Base-by-base conservation (phyloP, 1,140 invertebrate species). In the Penaeus vannamei region DNA sequence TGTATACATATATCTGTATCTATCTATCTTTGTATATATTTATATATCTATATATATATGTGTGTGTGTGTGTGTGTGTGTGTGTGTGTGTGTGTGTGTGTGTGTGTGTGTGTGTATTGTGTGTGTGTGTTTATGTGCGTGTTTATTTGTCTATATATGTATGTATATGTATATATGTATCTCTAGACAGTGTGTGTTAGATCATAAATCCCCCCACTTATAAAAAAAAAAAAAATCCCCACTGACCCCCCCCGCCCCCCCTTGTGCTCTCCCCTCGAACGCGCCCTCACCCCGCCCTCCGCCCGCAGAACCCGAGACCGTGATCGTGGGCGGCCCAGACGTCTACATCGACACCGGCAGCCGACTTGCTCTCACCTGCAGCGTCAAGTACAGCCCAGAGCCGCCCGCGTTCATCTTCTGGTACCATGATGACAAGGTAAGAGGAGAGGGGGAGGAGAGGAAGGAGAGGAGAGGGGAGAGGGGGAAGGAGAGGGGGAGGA, bases 351-450 rank as follows among this genome's bases (percentile, higher is more conserved):
- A 97, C 93, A 95, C 96, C 88, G 97, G 97, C 81, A 97, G 97
- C 92, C 97, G 97, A 91, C 98, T 98, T 93, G 98, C 98, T 94
- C 94, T 98, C 90, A 98, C 97, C 77, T 98, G 97, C 93, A 95
- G 97, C 87, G 97, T 98, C 90, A 94, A 96, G 79, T 96, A 97
- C 92, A 97, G 96, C 92, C 97, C 97, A 20, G 97, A 98, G 92
- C 96, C 97, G 85, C 97, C 97, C 66, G 96, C 96, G 69, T 98
- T 97, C 93, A 97, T 98, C 92, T 98, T 97, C 93, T 98, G 93
- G 93, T 93, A 92, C 66, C 92, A 93, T 46, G 91, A 92, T 61
- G 85, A 91, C 32, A 79, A 92, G 84, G 92, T 90, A 86, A 32
- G 81, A 32, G 53, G 53, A 14, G 10, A 14, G 14, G 10, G 46